Conservation (phyloP, 2,797 vertebrate species). For the Coilia nasus region DNA sequence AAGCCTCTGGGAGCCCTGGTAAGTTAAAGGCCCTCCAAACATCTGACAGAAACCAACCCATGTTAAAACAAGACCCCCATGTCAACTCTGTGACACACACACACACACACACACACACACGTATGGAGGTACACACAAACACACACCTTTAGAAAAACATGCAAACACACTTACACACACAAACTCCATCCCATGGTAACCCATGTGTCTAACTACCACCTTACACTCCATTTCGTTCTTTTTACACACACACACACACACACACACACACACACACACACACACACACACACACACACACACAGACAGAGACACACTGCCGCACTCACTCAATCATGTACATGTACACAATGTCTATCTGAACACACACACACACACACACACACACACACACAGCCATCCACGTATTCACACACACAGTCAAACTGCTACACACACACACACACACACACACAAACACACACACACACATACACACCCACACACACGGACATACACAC, state of each 20-base stretch:
- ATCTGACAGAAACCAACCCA: conserved; percentile 19
- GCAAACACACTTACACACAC: neutral
- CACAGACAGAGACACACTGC: too few species aligned
- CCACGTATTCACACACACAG: neutral
- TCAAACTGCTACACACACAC: neutral
- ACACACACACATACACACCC: neutral
- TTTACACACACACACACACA: too few species aligned
- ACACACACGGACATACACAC: neutral
- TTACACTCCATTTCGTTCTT: too few species aligned
- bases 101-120: neutral
- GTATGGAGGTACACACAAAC: neutral
- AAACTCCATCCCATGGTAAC: too few species aligned
- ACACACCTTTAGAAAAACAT: neutral
- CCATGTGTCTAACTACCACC: too few species aligned
- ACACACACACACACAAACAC: neutral
- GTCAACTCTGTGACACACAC: conserved; percentile 7
- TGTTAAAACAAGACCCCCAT: conserved; percentile 22
- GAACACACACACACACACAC: conserved; percentile 1
- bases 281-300: too few species aligned
- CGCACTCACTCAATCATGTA: too few species aligned
- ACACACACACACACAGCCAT: neutral
- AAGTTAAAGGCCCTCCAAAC: neutral
- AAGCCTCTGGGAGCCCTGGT: neutral
- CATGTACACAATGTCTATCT: too few species aligned
- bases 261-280: too few species aligned